Evolutionary conservation across 2,888 invertebrate genomes (phyloP).

Genomic region (Nymphalis c-album): DNA sequence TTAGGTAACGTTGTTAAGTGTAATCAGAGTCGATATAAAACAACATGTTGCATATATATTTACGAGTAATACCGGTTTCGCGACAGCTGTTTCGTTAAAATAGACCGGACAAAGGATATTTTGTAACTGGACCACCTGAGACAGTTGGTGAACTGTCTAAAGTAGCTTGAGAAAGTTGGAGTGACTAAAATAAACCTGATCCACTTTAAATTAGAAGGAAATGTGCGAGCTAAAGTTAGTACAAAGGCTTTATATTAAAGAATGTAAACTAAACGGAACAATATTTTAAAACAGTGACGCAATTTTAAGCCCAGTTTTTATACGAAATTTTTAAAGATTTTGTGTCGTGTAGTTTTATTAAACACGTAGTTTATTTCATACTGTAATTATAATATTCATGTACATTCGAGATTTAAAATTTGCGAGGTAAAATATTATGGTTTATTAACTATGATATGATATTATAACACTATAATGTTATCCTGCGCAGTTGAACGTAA

Average conservation of each 20-base stretch:
- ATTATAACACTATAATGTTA: no score
- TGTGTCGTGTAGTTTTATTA: no score
- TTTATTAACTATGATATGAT: no score
- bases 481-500: no score
- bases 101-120: constrained; percentile 53
- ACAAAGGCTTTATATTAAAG: neutral
- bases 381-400: no score
- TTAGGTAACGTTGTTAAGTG: constrained; percentile 11
- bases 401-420: no score
- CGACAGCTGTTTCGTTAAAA: constrained; percentile 42
- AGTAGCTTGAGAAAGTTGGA: constrained; percentile 35
- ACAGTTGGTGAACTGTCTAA: constrained; percentile 43
- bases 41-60: constrained; percentile 29
- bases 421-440: no score
- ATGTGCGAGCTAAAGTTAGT: neutral
- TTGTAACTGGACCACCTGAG: constrained; percentile 70
- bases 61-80: constrained; percentile 40
- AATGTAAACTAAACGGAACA: neutral
- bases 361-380: no score
- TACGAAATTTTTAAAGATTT: neutral
- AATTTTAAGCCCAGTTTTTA: neutral
- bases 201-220: constrained; percentile 16
- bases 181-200: constrained; percentile 16
- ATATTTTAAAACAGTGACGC: neutral
- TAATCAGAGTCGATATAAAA: constrained; percentile 12